Percentiles rank a stretch among this genome's conserved stretches.
phyloP scores from a whole-genome alignment of 2,888 invertebrate genomes.

The Eupithecia pulchellata region DNA sequence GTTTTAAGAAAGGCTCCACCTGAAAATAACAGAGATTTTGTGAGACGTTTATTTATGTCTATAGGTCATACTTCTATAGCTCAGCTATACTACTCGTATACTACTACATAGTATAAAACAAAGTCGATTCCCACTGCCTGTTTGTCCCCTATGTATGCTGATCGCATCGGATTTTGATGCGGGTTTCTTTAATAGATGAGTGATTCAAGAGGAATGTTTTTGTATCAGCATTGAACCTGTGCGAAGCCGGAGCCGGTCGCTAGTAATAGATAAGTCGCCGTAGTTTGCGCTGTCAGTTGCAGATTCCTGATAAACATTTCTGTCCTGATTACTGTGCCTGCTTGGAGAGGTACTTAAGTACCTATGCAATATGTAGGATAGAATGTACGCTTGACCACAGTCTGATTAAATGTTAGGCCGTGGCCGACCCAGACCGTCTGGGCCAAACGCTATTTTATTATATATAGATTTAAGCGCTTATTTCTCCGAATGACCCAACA shows the following conservation, averaged over 20 bases:
- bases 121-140: too few relatives aligned
- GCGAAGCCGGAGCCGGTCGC: too few relatives aligned
- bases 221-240: too few relatives aligned
- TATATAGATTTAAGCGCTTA: neutral
- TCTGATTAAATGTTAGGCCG: neutral
- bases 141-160: too few relatives aligned
- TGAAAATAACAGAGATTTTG: slow-evolving; percentile 64
- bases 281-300: neutral
- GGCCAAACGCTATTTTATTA: too few relatives aligned
- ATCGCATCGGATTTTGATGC: too few relatives aligned
- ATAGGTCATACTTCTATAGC: too few relatives aligned
- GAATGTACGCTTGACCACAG: neutral
- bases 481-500: neutral
- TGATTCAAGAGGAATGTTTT: too few relatives aligned
- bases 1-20: slow-evolving; percentile 92
- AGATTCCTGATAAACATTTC: neutral
- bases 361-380: neutral
- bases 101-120: too few relatives aligned
- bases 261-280: neutral
- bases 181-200: too few relatives aligned
- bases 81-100: too few relatives aligned
- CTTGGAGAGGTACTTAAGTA: neutral
- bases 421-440: neutral
- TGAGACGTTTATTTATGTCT: too few relatives aligned
- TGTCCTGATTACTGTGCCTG: neutral